Conservation (phyloP, 1,140 invertebrate species). For the Nymphalis io region DNA sequence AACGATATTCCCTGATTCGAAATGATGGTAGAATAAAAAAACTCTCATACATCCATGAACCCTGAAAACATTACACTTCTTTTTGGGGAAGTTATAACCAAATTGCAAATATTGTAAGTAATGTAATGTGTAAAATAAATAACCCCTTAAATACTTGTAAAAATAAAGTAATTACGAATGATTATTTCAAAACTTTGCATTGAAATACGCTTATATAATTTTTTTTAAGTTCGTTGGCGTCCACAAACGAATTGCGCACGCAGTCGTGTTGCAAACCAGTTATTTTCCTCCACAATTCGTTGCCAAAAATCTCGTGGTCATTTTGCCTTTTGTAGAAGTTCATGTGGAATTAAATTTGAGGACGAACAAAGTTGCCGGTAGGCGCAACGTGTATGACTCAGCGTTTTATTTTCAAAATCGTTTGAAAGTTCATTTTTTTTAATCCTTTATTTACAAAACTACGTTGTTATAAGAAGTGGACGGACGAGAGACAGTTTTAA, state of each 20-base stretch:
- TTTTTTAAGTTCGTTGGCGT: background rate
- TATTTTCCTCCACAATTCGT: slow-evolving; percentile 21
- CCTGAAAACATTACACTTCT: too few species aligned
- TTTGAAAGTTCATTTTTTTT: slow-evolving; percentile 8
- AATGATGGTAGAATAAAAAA: too few species aligned
- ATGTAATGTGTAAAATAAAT: too few species aligned
- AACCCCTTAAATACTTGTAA: too few species aligned
- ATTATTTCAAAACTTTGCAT: background rate
- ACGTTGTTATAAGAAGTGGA: slow-evolving; percentile 15
- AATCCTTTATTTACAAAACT: slow-evolving; percentile 13
- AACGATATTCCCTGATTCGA: too few species aligned
- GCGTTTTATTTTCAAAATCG: slow-evolving; percentile 7
- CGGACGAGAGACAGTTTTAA: slow-evolving; percentile 8
- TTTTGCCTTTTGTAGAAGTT: slow-evolving; percentile 18
- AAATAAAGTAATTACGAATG: background rate
- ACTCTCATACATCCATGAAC: too few species aligned
- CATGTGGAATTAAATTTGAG: slow-evolving; percentile 11
- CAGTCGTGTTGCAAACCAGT: slow-evolving; percentile 6
- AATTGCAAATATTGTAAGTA: too few species aligned
- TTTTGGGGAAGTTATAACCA: too few species aligned
- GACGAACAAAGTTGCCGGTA: slow-evolving; percentile 3
- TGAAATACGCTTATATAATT: background rate
- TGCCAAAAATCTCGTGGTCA: slow-evolving; percentile 32
- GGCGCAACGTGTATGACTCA: background rate
- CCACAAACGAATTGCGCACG: background rate